Base-by-base conservation (phyloP, 2,797 vertebrate genomes). In the Coluber constrictor region DNA sequence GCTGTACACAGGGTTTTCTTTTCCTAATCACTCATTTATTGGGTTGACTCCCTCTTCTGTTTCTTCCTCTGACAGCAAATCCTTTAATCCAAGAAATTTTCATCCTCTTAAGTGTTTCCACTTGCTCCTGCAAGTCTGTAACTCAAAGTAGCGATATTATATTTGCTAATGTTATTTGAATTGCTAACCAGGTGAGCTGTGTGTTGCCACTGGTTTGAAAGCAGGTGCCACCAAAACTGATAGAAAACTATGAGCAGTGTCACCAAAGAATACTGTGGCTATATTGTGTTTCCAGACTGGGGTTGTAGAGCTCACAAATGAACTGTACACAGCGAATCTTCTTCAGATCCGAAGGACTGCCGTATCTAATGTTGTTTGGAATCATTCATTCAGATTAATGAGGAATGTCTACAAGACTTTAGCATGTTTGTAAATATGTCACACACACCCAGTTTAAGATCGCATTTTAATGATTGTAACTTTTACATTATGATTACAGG, bases 401-500 rank as follows among this genome's bases (percentile, higher is more conserved):
- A 51, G 2, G 27, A 37, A 54, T 57, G 13, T 59, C 4, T 87
- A 5, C 37, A 51, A 47, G 25, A 23, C 5, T 87, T 90, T 5
- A 88, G 11, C 29, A 55, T 27, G 87, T 32, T 32, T 88, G 87
- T 51, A 88, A 92, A 79, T 37, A 88, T 16, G 43, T n/a, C 2
- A 4, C 47, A 25, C 15, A 12, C 8, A 3, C 16, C 25, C 90
- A 90, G 7, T 88, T 89, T 66, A 74, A 92, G 90, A 90, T 91
- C 0, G 1, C 32, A 61, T 2, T 92, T 20, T 90, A 0, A 0
- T 94, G 88, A 23, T 0, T 87, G 43, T 87, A 51, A 94, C 60
- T 91, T 27, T 43, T 93, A n/a, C 27, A 60, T 93, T 91, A 2
- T 95, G 29, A 3, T 96, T 97, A 92, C 97, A 99, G 99, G 98